Conservation (phyloP, 2,888 invertebrate genomes). For the Tetropium fuscum region DNA sequence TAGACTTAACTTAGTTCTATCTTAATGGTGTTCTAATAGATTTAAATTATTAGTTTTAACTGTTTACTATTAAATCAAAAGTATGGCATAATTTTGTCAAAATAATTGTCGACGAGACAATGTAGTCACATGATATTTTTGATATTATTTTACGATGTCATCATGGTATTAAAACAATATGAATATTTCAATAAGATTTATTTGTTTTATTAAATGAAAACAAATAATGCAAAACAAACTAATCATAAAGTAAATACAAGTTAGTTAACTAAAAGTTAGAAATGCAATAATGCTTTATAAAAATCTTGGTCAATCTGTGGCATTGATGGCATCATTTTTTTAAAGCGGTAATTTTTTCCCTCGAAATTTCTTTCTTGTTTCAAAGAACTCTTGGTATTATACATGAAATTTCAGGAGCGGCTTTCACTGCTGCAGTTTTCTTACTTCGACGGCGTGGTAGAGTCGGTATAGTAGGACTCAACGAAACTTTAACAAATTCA, state of each 20-base stretch:
- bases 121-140: too few species aligned
- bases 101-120: too few species aligned
- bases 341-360: background rate
- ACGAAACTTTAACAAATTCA: background rate
- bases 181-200: background rate
- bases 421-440: background rate
- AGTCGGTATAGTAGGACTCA: background rate
- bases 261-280: background rate
- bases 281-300: slow-evolving; percentile 6
- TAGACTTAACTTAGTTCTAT: too few species aligned
- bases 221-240: background rate
- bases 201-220: background rate
- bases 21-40: too few species aligned
- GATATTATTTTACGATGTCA: too few species aligned
- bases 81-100: too few species aligned
- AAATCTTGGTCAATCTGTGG: background rate
- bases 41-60: too few species aligned
- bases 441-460: background rate
- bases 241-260: background rate
- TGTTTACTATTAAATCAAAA: too few species aligned
- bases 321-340: background rate
- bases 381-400: background rate
- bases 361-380: slow-evolving; percentile 2
- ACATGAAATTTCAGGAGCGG: background rate
- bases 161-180: background rate